Base-by-base conservation (phyloP, 2,113 vertebrate genomes). In the Poecile atricapillus region DNA sequence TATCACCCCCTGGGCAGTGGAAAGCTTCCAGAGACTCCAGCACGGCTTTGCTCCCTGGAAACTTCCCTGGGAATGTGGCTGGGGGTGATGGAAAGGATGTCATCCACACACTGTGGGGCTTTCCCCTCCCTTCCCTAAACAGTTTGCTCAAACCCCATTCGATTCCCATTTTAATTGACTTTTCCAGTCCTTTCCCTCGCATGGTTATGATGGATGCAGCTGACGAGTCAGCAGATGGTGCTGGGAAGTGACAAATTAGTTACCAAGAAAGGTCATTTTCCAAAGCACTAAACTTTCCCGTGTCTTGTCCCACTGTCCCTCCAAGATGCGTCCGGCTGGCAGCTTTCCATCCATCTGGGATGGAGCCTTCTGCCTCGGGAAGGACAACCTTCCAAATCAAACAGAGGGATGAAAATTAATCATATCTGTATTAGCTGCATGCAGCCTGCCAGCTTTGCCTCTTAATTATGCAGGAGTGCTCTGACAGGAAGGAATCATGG, bases 201-300 rank as follows among this genome's bases (percentile, higher is more conserved):
- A 0, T 21, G 63, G 79, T 46, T 65, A 37, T 95, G 96, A 96
- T 95, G 92, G 97, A 97, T 97, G 95, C 78, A 49, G 93, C 83
- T 97, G 94, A 91, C 10, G 49, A 96, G 85, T 90, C 91, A 94
- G 95, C 96, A 97, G 96, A 97, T 97, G 96, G 95, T 83, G 89
- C 73, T 87, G 93, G 70, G 74, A 93, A 96, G 93, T 83, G 91
- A 95, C 91, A 97, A 95, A 97, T 97, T 85, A 89, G 96, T 96
- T 95, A 89, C 92, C 82, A 76, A 71, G 92, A 89, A 95, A 97
- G 96, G 97, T 97, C 97, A 96, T 95, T 94, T 87, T 97, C 83
- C 94, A 75, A 94, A 95, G 91, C 87, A 81, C 81, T 39, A 62
- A 97, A 96, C 90, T 96, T 94, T 47, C 87, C 92, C 55, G 1